phyloP scores from a whole-genome alignment of 2,797 vertebrate species.

The Zalophus californianus region DNA sequence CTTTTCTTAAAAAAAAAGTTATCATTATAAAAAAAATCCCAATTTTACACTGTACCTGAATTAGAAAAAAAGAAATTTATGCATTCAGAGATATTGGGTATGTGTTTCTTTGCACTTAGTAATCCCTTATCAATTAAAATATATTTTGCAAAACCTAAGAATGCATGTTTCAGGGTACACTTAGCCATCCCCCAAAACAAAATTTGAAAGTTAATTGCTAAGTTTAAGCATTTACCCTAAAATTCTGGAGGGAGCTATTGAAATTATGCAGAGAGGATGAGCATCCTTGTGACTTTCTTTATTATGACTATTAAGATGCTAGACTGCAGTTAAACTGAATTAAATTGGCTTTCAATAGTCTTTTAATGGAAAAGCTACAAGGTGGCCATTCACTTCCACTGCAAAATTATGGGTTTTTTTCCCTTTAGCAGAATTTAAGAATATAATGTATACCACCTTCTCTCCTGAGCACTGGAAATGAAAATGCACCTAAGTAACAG shows the following conservation, averaged over 20 bases:
- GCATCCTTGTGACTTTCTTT: slow-evolving; percentile 55
- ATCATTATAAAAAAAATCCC: not conserved
- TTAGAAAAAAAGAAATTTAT: not conserved
- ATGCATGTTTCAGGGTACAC: not conserved
- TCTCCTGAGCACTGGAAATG: not conserved
- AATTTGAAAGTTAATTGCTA: slow-evolving; percentile 15
- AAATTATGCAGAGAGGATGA: not conserved
- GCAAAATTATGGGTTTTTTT: not conserved
- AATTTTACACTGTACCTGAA: not conserved
- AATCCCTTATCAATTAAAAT: slow-evolving; percentile 25
- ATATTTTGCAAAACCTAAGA: not conserved
- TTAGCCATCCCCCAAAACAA: not conserved
- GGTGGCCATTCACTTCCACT: slow-evolving; percentile 28
- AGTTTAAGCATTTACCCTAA: slow-evolving; percentile 46
- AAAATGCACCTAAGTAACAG: not conserved
- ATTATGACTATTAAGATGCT: slow-evolving; percentile 46
- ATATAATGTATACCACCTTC: not conserved
- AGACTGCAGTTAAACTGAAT: slow-evolving; percentile 32
- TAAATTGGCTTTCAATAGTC: slow-evolving; percentile 55
- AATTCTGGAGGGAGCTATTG: slow-evolving; percentile 20
- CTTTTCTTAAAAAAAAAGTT: not conserved
- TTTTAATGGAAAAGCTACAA: slow-evolving; percentile 70
- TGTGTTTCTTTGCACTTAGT: not conserved
- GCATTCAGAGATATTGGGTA: not conserved
- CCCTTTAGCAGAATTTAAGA: slow-evolving; percentile 23